phyloP scores from a whole-genome alignment of 2,113 vertebrate species.

The Furnarius figulus region DNA sequence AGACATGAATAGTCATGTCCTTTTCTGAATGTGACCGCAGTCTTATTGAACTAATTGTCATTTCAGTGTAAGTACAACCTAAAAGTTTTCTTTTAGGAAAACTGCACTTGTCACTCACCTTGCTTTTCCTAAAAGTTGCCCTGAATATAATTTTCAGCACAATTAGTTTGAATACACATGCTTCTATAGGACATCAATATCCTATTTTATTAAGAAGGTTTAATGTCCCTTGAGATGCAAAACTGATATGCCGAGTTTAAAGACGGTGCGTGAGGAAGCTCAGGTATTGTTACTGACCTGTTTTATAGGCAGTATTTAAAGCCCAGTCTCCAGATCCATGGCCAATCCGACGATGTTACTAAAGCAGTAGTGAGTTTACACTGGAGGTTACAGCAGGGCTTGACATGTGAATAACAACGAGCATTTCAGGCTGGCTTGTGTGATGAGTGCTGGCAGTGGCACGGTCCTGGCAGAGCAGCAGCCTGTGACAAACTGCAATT shows the following conservation, averaged over 20 bases:
- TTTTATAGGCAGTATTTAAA: background rate
- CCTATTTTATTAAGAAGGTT: background rate
- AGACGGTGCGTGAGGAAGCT: background rate
- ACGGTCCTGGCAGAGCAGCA: background rate
- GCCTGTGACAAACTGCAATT: background rate
- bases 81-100: background rate
- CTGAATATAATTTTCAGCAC: background rate
- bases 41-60: background rate
- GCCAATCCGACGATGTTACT: rapidly evolving
- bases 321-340: background rate
- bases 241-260: background rate
- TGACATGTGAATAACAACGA: background rate
- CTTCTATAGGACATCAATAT: background rate
- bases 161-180: background rate
- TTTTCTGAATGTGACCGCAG: background rate
- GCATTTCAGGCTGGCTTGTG: background rate
- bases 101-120: background rate
- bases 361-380: background rate
- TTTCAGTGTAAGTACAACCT: background rate
- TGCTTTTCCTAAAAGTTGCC: background rate
- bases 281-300: rapidly evolving
- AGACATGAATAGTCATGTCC: background rate
- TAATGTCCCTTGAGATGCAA: background rate
- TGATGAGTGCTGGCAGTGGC: background rate
- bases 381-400: background rate